Evolutionary conservation across 2,113 vertebrate genomes (phyloP).

Genomic region (Mobula birostris): DNA sequence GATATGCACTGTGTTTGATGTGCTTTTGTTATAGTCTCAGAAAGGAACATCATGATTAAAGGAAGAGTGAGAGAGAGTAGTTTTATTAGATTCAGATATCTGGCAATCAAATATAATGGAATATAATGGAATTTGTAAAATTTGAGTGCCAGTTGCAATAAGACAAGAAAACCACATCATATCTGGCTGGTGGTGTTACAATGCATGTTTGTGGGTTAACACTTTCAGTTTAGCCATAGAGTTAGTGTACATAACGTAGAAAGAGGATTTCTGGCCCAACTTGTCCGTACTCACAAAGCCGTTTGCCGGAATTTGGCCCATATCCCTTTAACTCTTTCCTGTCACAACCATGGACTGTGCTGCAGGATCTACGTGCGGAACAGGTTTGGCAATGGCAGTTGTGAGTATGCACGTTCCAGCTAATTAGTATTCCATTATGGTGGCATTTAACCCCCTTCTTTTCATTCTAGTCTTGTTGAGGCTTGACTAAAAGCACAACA

Average conservation of each 20-base stretch:
- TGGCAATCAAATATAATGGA: not conserved
- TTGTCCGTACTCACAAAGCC: too few species aligned
- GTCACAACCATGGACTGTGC: not conserved
- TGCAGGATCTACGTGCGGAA: too few species aligned
- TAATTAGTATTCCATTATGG: too few species aligned
- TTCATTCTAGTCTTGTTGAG: too few species aligned
- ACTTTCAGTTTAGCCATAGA: too few species aligned
- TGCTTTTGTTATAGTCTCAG: not conserved
- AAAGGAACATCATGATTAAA: not conserved
- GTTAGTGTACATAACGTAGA: not conserved
- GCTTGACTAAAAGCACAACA: too few species aligned
- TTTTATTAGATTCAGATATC: not conserved
- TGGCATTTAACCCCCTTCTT: too few species aligned
- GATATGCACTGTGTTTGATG: not conserved
- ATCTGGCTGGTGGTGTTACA: not conserved
- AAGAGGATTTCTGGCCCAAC: too few species aligned
- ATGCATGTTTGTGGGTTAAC: not conserved
- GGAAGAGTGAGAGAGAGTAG: not conserved
- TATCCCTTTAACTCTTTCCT: not conserved
- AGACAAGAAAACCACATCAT: not conserved
- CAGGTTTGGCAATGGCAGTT: too few species aligned
- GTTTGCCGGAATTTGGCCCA: too few species aligned
- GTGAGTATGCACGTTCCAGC: too few species aligned
- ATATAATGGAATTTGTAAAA: conserved; percentile 4
- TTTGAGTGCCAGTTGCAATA: not conserved